Percentiles rank a stretch among this genome's conserved stretches.
phyloP scores from a whole-genome alignment of 2,888 invertebrate species.

The Perizoma flavofasciatum region DNA sequence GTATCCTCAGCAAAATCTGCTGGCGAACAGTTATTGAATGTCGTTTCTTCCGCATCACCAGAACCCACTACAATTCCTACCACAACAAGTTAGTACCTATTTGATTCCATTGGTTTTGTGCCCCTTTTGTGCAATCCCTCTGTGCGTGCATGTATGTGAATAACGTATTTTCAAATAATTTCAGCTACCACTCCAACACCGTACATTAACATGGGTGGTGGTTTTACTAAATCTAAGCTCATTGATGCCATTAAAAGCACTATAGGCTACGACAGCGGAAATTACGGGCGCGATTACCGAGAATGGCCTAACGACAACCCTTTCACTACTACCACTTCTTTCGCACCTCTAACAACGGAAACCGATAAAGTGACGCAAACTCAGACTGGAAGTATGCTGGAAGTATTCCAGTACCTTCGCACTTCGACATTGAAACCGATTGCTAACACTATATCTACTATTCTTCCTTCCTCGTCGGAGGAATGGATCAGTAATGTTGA shows the following conservation, averaged over 20 bases:
- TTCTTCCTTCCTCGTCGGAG: slow-evolving; percentile 64
- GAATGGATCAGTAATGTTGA: slow-evolving; percentile 79
- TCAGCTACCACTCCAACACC: slow-evolving; percentile 78
- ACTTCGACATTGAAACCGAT: slow-evolving; percentile 78
- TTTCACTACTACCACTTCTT: slow-evolving; percentile 77
- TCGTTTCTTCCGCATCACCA: slow-evolving; percentile 68
- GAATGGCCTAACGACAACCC: slow-evolving; percentile 82
- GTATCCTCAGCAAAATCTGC: slow-evolving; percentile 70
- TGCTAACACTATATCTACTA: slow-evolving; percentile 68
- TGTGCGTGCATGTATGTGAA: slow-evolving; percentile 68
- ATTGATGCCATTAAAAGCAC: slow-evolving; percentile 79
- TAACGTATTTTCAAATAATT: slow-evolving; percentile 65
- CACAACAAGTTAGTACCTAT: slow-evolving; percentile 76
- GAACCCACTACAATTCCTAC: slow-evolving; percentile 73
- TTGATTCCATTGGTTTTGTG: slow-evolving; percentile 36
- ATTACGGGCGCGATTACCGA: slow-evolving; percentile 69
- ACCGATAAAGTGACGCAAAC: slow-evolving; percentile 77
- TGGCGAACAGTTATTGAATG: slow-evolving; percentile 68
- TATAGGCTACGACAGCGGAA: slow-evolving; percentile 73
- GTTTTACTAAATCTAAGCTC: slow-evolving; percentile 78
- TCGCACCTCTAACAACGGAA: slow-evolving; percentile 71
- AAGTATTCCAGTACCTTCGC: slow-evolving; percentile 80
- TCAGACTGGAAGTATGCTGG: slow-evolving; percentile 76
- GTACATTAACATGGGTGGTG: slow-evolving; percentile 76
- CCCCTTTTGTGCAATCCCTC: slow-evolving; percentile 39